These are phyloP conservation scores for Amiota communis DNA, from an alignment of 2,888 invertebrate genomes.

Conservation along the genomic window DNA sequence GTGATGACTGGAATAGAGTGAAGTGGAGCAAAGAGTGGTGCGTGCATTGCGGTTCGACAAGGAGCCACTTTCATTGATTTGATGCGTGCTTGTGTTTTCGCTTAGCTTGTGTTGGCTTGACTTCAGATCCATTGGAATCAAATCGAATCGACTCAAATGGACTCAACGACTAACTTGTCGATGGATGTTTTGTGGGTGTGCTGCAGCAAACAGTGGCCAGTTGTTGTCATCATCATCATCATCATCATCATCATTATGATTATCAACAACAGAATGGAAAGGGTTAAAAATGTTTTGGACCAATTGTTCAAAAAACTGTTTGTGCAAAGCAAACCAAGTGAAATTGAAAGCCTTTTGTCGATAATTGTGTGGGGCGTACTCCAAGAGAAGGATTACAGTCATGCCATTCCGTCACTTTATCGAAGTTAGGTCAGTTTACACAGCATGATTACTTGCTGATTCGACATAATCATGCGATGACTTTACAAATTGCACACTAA, in stretches of 20 bases:
- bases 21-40: neutral
- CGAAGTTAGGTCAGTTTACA: slow-evolving; percentile 35
- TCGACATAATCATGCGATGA: slow-evolving; percentile 64
- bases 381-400: slow-evolving; percentile 29
- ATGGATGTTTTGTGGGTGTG: neutral
- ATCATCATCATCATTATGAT: too few species aligned
- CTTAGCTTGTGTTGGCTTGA: slow-evolving; percentile 60
- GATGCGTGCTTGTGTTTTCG: slow-evolving; percentile 62
- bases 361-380: slow-evolving; percentile 52
- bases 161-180: neutral
- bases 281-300: slow-evolving; percentile 8
- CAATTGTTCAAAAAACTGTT: slow-evolving; percentile 47
- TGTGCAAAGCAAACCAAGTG: slow-evolving; percentile 58
- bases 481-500: slow-evolving; percentile 52
- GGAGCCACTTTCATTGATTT: slow-evolving; percentile 61
- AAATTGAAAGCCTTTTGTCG: slow-evolving; percentile 62
- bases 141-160: slow-evolving; percentile 3
- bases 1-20: neutral
- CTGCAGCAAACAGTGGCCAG: slow-evolving; percentile 7
- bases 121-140: slow-evolving; percentile 36
- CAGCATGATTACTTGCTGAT: slow-evolving; percentile 60
- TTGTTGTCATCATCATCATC: neutral
- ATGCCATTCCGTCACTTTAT: slow-evolving; percentile 19
- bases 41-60: slow-evolving; percentile 33
- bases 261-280: neutral